Evolutionary conservation across 2,888 invertebrate genomes (phyloP), one percentile per base, ranked within the genome.

Genomic region (Perithous albicinctus): DNA sequence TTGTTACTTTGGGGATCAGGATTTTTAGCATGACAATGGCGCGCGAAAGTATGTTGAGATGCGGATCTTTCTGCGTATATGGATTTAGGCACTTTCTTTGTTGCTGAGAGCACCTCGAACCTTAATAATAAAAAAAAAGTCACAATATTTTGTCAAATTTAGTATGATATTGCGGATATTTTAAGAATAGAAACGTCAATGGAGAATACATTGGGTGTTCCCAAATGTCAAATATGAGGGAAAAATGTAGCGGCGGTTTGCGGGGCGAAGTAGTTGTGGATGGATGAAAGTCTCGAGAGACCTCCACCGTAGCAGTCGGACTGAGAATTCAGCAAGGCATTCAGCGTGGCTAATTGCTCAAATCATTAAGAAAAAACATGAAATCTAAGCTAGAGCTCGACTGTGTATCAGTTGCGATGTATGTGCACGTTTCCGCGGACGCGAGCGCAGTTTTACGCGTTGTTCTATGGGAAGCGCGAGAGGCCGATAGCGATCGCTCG

Each of bases 291-390:
- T 77, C 70, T 64, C 80, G 85, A 82, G 84, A 87, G 82, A 78
- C 84, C 83, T 86, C 85, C 73, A 38, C 26, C 29, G 83, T 72
- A 76, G 59, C 78, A 75, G 82, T 81, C 78, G 83, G 86, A 90
- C 90, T 87, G 90, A 89, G 89, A 90, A 92, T 91, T 90, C 90
- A 89, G 75, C 59, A 78, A 90, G 84, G 92, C 91, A 92, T 89
- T 92, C 91, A 91, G 92, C 92, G 92, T 92, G 87, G 92, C 92
- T 92, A 92, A 92, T 92, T 92, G 91, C 91, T 92, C 91, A 90
- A 92, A 92, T 92, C 91, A 92, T 92, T 92, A 92, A 91, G 91
- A 92, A 92, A 92, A 92, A 92, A 92, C 91, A 92, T 90, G 92
- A 90, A 91, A 91, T 92, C 90, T 89, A 90, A 92, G 88, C 84